These are phyloP conservation scores for Caenorhabditis sp. DNA, from an alignment of 2,888 invertebrate species.

Conservation along the genomic window DNA sequence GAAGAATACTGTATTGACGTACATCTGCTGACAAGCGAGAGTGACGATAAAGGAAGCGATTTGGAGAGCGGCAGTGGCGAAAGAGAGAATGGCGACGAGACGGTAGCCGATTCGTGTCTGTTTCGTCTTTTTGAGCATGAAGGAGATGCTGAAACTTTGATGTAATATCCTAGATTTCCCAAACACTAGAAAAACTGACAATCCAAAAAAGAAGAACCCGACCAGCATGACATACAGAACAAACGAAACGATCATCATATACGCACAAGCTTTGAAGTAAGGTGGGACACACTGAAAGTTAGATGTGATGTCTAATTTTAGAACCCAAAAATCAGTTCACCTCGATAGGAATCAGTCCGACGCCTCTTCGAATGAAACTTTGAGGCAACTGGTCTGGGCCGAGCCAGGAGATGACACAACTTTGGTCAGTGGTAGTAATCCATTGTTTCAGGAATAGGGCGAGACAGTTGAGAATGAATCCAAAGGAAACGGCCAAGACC, in stretches of 20 bases:
- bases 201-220: background rate
- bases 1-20: too few species aligned
- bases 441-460: background rate
- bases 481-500: background rate
- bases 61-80: background rate
- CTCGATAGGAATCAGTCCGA: background rate
- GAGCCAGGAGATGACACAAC: background rate
- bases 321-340: too few species aligned
- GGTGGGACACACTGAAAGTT: background rate
- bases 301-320: background rate
- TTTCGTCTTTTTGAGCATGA: background rate
- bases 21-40: too few species aligned
- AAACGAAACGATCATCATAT: slow-evolving; percentile 8
- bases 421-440: too few species aligned
- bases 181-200: background rate
- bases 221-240: background rate
- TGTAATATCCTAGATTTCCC: too few species aligned
- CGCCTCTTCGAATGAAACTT: background rate
- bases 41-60: background rate
- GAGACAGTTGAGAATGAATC: background rate
- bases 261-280: background rate
- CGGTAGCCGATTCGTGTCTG: background rate
- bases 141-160: background rate
- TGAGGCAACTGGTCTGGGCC: background rate
- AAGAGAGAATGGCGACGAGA: background rate